Conservation (phyloP, 2,113 vertebrate genomes). For the Melanerpes formicivorus region DNA sequence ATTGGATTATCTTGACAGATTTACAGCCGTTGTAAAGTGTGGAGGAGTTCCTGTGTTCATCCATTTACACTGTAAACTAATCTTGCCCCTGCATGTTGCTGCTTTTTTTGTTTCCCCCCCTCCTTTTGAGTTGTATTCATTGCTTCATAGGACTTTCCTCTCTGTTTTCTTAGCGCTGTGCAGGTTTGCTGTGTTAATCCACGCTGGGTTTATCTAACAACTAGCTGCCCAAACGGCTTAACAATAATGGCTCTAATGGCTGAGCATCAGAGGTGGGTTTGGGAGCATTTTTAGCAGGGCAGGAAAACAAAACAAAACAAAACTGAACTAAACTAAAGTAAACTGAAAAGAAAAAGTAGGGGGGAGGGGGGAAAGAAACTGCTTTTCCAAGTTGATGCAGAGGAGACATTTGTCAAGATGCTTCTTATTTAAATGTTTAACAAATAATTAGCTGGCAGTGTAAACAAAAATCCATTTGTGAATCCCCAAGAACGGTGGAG, state of each 20-base stretch:
- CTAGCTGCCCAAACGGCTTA: conserved; percentile 25
- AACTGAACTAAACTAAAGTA: background rate
- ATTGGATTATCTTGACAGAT: conserved; percentile 63
- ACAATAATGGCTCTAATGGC: conserved; percentile 43
- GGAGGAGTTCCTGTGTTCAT: conserved; percentile 59
- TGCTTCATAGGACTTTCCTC: conserved; percentile 35
- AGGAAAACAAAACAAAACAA: background rate
- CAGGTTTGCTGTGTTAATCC: conserved; percentile 45
- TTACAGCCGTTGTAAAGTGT: conserved; percentile 12
- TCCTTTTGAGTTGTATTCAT: conserved; percentile 30
- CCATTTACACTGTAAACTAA: conserved; percentile 43
- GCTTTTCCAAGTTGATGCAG: conserved; percentile 8
- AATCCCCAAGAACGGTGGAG: background rate
- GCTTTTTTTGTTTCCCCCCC: conserved; percentile 1
- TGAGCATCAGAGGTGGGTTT: background rate
- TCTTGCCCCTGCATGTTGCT: conserved; percentile 63
- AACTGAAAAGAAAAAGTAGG: background rate
- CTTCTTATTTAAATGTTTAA: conserved; percentile 45
- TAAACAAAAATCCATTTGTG: conserved; percentile 21
- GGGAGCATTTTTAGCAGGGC: background rate
- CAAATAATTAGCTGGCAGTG: conserved; percentile 1
- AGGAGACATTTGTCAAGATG: background rate
- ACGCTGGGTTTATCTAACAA: conserved; percentile 18
- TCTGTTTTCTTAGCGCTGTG: conserved; percentile 45
- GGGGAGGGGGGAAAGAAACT: background rate